Conservation (phyloP, 2,113 vertebrate genomes). For the Cavia porcellus region DNA sequence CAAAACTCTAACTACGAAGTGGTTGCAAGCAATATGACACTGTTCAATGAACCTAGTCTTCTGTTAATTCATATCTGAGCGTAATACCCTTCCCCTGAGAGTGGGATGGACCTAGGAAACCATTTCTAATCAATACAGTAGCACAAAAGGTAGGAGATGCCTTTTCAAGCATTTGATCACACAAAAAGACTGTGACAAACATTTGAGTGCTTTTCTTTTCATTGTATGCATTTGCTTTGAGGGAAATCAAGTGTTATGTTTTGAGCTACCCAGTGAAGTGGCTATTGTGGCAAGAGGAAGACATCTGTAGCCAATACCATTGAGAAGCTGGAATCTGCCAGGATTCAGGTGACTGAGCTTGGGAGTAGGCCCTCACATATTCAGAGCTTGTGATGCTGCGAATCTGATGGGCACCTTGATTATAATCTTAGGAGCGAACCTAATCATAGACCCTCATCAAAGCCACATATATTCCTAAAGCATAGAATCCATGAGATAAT, state of each 20-base stretch:
- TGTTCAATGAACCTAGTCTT: background rate
- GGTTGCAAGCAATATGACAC: background rate
- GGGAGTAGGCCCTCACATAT: background rate
- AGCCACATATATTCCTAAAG: background rate
- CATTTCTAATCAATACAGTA: background rate
- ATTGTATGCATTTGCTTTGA: background rate
- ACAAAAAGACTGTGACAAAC: background rate
- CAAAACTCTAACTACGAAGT: background rate
- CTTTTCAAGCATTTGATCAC: background rate
- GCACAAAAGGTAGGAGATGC: background rate
- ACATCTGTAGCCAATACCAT: background rate
- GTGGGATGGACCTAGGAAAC: background rate
- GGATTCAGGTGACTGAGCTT: background rate
- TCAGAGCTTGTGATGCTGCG: background rate
- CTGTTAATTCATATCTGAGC: background rate
- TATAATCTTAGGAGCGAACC: background rate
- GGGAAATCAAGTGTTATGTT: background rate
- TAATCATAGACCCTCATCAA: background rate
- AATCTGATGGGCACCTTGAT: background rate
- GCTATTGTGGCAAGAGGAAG: background rate
- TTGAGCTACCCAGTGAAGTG: background rate
- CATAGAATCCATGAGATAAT: background rate
- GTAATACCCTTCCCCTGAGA: background rate
- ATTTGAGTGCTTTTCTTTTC: background rate
- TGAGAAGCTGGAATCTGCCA: background rate